phyloP scores from a whole-genome alignment of 1,140 invertebrate genomes.

The Bilobella aurantiaca region DNA sequence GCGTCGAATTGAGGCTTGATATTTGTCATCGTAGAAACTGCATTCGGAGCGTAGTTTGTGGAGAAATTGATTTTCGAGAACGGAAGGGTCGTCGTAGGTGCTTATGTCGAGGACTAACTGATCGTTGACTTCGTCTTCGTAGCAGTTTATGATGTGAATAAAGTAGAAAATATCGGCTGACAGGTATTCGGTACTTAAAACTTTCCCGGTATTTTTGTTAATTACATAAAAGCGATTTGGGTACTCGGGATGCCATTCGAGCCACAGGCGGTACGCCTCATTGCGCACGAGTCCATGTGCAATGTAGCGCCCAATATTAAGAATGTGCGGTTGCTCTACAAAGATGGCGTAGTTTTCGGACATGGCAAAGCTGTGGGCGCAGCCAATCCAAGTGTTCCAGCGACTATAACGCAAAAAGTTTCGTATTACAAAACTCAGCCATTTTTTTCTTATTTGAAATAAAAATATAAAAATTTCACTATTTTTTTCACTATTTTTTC shows the following conservation, averaged over 20 bases:
- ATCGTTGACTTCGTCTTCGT: conserved; percentile 44
- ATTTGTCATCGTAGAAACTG: conserved; percentile 30
- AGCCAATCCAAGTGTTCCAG: conserved; percentile 25
- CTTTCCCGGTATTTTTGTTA: conserved; percentile 42
- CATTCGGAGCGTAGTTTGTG: conserved; percentile 18
- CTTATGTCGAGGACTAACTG: conserved; percentile 29
- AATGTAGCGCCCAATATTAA: conserved; percentile 23
- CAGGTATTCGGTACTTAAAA: conserved; percentile 39
- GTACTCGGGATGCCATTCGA: conserved; percentile 33
- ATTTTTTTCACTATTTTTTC: neutral
- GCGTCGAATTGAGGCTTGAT: conserved; percentile 12
- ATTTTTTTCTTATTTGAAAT: neutral
- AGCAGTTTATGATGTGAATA: conserved; percentile 49
- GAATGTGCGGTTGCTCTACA: conserved; percentile 39
- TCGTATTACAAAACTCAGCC: neutral
- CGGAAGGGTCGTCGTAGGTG: conserved; percentile 17
- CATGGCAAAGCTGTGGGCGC: conserved; percentile 46
- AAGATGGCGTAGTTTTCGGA: conserved; percentile 45
- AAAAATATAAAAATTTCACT: too few species aligned
- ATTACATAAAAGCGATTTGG: conserved; percentile 42
- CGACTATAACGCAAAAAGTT: conserved; percentile 36
- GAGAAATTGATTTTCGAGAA: conserved; percentile 14
- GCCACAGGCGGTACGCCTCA: conserved; percentile 36
- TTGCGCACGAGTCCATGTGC: neutral
- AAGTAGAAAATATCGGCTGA: conserved; percentile 44